Evolutionary conservation across 2,888 invertebrate species (phyloP), one percentile per base, ranked within the genome.

Genomic region (Cremastinae sp.): DNA sequence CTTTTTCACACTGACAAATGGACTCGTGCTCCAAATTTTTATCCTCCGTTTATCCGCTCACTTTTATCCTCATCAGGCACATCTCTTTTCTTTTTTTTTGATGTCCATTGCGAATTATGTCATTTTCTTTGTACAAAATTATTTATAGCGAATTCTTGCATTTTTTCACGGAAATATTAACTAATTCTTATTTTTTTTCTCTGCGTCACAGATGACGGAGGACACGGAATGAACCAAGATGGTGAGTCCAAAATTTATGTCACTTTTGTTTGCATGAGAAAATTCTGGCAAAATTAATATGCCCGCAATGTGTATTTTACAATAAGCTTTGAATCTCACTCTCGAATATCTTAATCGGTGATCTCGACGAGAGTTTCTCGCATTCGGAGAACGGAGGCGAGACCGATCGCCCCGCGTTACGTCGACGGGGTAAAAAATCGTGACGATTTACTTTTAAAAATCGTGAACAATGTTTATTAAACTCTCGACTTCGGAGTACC

Each of bases 201-300:
- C 74, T 78, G 75, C 53, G 3, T 38, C 72, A 74, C 81, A 88
- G 88, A 88, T 85, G 89, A 89, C 79, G 87, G 86, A 61, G 80
- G 86, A 79, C 88, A 89, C 79, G 88, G 88, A 73, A 88, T 87
- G 86, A 88, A 88, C 80, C 89, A 89, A 82, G 89, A 89, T 78
- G 89, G 89, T 89, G 84, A 89, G 89, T 87, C 56, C 38, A 64
- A 69, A 28, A 28, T 28, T 28, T 28, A 3, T 59, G 69, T 64
- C 1, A 28, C 54, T 28, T 65, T 28, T 65, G 9, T 16, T 53
- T 41, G n/a, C n/a, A n/a, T n/a, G n/a, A 41, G 49, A 12, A 16
- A 14, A 14, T 5, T 41, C 8, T 41, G 41, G 2, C 28, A 2
- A 41, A 12, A 5, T 41, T 41, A 41, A 7, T 36, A 36, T 36